phyloP scores from a whole-genome alignment of 35 echinoderm and acorn worm genomes.

The Patiria miniata region DNA sequence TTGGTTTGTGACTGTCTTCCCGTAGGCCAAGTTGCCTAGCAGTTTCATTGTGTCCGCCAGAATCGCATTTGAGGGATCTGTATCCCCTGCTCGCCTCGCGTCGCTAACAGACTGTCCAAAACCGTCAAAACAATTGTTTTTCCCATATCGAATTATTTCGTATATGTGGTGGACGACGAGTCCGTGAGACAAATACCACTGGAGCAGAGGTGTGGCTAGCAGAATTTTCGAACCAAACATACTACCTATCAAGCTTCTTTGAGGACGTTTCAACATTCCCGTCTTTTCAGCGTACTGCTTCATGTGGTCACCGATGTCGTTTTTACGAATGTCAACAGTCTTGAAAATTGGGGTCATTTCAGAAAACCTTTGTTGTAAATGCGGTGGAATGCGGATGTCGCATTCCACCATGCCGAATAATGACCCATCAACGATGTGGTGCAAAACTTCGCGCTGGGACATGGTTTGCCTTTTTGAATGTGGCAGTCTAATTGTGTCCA shows the following conservation, averaged over 20 bases:
- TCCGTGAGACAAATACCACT: slow-evolving; percentile 51
- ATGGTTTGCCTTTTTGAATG: too few relatives aligned
- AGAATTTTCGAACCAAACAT: slow-evolving; percentile 47
- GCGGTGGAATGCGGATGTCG: slow-evolving; percentile 39
- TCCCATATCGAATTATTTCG: background rate
- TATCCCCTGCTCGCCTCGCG: slow-evolving; percentile 4
- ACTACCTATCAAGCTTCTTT: slow-evolving; percentile 46
- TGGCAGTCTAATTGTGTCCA: too few relatives aligned
- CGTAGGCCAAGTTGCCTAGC: slow-evolving; percentile 42
- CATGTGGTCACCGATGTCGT: slow-evolving; percentile 52
- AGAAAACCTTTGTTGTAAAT: slow-evolving; percentile 10
- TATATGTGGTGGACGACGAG: slow-evolving; percentile 14
- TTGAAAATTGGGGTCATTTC: slow-evolving; percentile 63
- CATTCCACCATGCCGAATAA: background rate
- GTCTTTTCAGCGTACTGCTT: too few relatives aligned
- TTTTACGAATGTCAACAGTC: slow-evolving; percentile 28
- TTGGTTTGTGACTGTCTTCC: slow-evolving; percentile 56
- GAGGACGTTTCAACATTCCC: too few relatives aligned
- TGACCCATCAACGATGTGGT: too few relatives aligned
- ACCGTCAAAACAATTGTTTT: slow-evolving; percentile 18
- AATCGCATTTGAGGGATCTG: slow-evolving; percentile 27
- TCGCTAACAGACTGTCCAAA: slow-evolving; percentile 52
- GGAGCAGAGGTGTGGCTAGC: slow-evolving; percentile 41
- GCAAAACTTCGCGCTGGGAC: too few relatives aligned
- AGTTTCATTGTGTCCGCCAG: slow-evolving; percentile 51